Conservation (phyloP, 2,113 vertebrate genomes). For the Cynocephalus volans region DNA sequence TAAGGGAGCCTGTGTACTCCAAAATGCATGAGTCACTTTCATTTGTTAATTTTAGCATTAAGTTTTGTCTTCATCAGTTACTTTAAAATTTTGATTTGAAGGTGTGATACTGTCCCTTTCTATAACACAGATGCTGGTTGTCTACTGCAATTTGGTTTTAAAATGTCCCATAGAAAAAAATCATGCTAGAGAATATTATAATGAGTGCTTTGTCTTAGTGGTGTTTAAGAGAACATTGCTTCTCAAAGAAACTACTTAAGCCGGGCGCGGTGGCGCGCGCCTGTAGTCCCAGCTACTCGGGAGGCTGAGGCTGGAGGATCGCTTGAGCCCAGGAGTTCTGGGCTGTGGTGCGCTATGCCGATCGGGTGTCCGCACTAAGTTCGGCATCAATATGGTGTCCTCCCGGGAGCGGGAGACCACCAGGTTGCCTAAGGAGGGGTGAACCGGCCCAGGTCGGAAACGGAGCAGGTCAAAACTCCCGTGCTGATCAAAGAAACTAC, state of each 20-base stretch:
- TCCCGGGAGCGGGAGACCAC: too few species aligned
- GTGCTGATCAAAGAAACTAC: slow-evolving; percentile 48
- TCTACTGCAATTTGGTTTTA: slow-evolving; percentile 56
- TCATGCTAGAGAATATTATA: slow-evolving; percentile 35
- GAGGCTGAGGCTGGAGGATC: too few species aligned
- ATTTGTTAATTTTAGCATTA: slow-evolving; percentile 62
- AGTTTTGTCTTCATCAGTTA: slow-evolving; percentile 47
- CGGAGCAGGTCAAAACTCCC: too few species aligned
- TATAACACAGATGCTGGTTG: slow-evolving; percentile 47
- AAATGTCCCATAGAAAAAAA: background rate
- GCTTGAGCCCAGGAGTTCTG: too few species aligned
- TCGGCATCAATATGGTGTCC: too few species aligned
- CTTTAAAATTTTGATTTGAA: slow-evolving; percentile 54
- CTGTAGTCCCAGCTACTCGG: too few species aligned
- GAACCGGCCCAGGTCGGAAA: too few species aligned
- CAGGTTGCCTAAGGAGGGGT: too few species aligned
- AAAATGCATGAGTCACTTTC: slow-evolving; percentile 60
- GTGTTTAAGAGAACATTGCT: slow-evolving; percentile 46
- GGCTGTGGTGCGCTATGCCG: too few species aligned
- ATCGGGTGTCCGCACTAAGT: too few species aligned
- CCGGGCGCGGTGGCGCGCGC: too few species aligned
- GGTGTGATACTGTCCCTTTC: slow-evolving; percentile 23
- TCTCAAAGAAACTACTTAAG: slow-evolving; percentile 62
- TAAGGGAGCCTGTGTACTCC: background rate
- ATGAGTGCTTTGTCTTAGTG: slow-evolving; percentile 18